Base-by-base conservation (phyloP, 1,140 invertebrate genomes). In the Euura saliciscinereae region DNA sequence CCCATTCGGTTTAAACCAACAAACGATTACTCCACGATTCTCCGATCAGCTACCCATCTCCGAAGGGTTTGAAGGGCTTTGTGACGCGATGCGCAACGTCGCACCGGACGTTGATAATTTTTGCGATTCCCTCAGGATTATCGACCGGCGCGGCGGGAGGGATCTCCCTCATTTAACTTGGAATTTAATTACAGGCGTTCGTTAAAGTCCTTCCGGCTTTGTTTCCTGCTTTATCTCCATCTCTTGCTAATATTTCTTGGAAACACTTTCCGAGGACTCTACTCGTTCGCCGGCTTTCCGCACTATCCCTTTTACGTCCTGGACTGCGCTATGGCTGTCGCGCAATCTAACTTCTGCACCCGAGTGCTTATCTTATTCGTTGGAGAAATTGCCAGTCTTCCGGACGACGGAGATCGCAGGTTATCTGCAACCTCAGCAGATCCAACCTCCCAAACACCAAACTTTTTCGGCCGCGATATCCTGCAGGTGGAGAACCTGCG, bases 151-250 rank as follows among this genome's bases (percentile, higher is more conserved):
- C 51, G 5, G 3, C 8, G 10, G 51, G 13, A 11, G 51, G 51
- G 51, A 59, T 59, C 51, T 59, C 8, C 8, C 51, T 59, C 51
- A 3, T 28, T 59, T 59, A 11, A 59, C 51, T 59, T n/a, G 51
- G 51, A 59, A 59, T 59, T 59, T 59, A 59, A 59, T 59, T 59
- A 59, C 51, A 59, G 51, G 6, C 51, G 3, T 59, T 59, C 51
- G 51, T 59, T 59, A 59, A 59, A 59, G 51, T 6, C 51, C 51
- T 59, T 59, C 51, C 51, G 51, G 51, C 51, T 11, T 59, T 59
- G 51, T 59, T 59, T 59, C 51, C 51, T 59, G 51, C 51, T 59
- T 59, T 59, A 59, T 59, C 51, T 59, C 10, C 51, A 59, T 59
- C 51, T 59, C 51, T 6, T n/a, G 51, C 28, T 28, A 28, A 28